phyloP scores from a whole-genome alignment of 2,113 vertebrate genomes.

The Serinus canaria region DNA sequence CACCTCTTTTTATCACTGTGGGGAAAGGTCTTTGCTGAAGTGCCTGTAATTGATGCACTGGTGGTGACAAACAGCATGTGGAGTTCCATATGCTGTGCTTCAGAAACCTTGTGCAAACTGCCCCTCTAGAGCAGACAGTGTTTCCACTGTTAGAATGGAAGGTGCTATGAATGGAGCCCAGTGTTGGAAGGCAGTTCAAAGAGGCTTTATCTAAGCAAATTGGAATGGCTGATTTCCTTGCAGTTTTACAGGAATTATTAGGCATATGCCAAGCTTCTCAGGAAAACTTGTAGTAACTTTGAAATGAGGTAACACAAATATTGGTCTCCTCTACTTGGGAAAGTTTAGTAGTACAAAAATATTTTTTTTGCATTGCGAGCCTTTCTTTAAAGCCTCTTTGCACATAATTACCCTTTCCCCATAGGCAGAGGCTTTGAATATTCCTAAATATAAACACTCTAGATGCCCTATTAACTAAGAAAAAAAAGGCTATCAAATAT shows the following conservation, averaged over 20 bases:
- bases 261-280: background rate
- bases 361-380: background rate
- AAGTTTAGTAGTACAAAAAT: background rate
- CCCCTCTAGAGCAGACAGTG: background rate
- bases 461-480: background rate
- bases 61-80: slow-evolving; percentile 21
- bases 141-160: slow-evolving; percentile 15
- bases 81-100: slow-evolving; percentile 8
- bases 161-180: background rate
- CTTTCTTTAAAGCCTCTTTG: slow-evolving; percentile 30
- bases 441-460: background rate
- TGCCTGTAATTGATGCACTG: slow-evolving; percentile 4
- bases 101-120: background rate
- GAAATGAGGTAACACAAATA: slow-evolving; percentile 37
- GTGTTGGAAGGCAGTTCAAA: slow-evolving; percentile 50
- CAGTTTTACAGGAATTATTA: slow-evolving; percentile 38
- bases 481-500: background rate
- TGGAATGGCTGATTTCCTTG: slow-evolving; percentile 42
- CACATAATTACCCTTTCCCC: slow-evolving; percentile 23
- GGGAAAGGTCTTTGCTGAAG: background rate
- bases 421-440: background rate
- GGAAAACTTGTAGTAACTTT: slow-evolving; percentile 4
- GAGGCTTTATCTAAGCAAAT: slow-evolving; percentile 46
- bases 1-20: background rate
- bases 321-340: background rate